These are phyloP conservation scores for Scarus forsteni DNA, from an alignment of 2,797 vertebrate genomes.

Conservation along the genomic window DNA sequence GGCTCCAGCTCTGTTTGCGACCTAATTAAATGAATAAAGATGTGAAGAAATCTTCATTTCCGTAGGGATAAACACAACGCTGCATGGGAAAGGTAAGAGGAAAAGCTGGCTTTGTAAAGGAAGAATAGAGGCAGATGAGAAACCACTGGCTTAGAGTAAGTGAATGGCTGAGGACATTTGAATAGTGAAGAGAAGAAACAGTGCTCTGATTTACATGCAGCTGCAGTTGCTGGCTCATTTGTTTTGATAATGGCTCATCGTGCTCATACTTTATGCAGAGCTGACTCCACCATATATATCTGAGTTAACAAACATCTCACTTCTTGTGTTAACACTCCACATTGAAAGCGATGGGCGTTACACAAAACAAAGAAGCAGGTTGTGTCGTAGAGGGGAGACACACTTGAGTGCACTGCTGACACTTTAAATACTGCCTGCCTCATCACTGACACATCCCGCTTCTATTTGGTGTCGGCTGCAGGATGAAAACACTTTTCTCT, in stretches of 20 bases:
- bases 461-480: slow-evolving; percentile 48
- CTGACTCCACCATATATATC: slow-evolving; percentile 65
- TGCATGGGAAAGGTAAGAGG: slow-evolving; percentile 68
- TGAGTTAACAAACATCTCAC: slow-evolving; percentile 72
- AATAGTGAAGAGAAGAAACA: slow-evolving; percentile 50
- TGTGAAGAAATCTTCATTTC: slow-evolving; percentile 76
- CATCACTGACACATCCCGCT: slow-evolving; percentile 70
- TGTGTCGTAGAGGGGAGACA: slow-evolving; percentile 57
- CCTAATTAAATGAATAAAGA: slow-evolving; percentile 85
- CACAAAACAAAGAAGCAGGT: slow-evolving; percentile 58
- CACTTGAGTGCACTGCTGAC: slow-evolving; percentile 44
- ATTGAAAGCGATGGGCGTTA: slow-evolving; percentile 52
- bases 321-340: slow-evolving; percentile 55
- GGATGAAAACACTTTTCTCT: slow-evolving; percentile 26
- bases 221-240: slow-evolving; percentile 76
- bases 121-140: slow-evolving; percentile 64
- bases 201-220: slow-evolving; percentile 70
- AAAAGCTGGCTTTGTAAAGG: slow-evolving; percentile 68
- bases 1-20: slow-evolving; percentile 67
- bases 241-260: slow-evolving; percentile 76
- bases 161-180: slow-evolving; percentile 66
- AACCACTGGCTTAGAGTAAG: slow-evolving; percentile 56
- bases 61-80: slow-evolving; percentile 70
- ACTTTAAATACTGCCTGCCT: slow-evolving; percentile 65
- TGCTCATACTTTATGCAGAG: slow-evolving; percentile 57